Evolutionary conservation across 2,113 vertebrate genomes (phyloP).

Genomic region (Rhombomys opimus): DNA sequence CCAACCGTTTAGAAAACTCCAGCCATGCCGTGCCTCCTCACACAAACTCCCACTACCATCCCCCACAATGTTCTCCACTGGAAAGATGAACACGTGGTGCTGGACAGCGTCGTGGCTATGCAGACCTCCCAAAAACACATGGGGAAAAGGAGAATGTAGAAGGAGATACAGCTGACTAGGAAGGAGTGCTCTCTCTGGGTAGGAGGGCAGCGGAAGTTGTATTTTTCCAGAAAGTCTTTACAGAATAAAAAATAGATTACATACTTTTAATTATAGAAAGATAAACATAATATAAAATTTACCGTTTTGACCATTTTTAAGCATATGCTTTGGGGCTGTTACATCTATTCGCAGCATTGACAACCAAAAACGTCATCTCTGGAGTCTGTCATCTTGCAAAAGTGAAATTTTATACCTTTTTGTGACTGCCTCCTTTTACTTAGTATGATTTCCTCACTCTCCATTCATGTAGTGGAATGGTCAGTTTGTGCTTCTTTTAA

Average conservation of each 20-base stretch:
- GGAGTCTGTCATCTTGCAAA: neutral
- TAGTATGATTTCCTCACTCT: neutral
- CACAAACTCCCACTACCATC: neutral
- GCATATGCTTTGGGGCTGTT: neutral
- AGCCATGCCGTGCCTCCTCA: neutral
- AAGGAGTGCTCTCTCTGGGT: neutral
- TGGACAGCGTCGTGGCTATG: rapidly evolving
- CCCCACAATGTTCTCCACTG: neutral
- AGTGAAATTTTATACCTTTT: neutral
- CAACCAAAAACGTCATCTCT: neutral
- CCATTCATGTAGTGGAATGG: neutral
- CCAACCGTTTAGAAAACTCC: neutral
- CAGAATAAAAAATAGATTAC: neutral
- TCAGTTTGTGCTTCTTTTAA: neutral
- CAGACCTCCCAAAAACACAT: neutral
- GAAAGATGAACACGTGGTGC: neutral
- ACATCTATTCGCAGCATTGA: neutral
- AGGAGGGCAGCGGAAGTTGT: too few relatives aligned
- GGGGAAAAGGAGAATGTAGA: neutral
- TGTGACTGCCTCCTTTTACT: neutral
- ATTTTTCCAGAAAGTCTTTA: neutral
- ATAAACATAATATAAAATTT: neutral
- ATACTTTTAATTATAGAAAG: slow-evolving; percentile 19
- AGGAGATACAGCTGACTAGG: neutral
- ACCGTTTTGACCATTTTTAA: neutral